A percentile compares a stretch with the other conserved stretches of the same genome.
These are phyloP conservation scores for Amphipyra berbera DNA, from an alignment of 2,888 invertebrate species.

Conservation along the genomic window DNA sequence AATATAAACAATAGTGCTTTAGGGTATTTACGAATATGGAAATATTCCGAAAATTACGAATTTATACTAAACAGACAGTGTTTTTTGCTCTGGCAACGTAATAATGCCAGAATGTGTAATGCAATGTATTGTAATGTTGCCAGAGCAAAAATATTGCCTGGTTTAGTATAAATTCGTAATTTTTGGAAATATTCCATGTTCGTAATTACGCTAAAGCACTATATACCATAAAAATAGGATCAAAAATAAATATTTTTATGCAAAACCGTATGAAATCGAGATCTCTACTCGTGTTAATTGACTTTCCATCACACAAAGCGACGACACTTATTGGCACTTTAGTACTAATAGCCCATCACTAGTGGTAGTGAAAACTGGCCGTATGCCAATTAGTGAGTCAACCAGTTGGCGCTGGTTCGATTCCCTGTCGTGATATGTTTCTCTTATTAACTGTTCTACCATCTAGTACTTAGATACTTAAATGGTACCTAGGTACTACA, in stretches of 20 bases:
- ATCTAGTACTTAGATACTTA: slow-evolving; percentile 18
- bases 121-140: no score
- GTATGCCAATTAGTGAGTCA: slow-evolving; percentile 67
- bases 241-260: not conserved
- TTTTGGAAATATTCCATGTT: no score
- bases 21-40: no score
- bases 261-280: not conserved
- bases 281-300: not conserved
- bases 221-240: no score
- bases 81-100: no score
- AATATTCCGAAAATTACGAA: no score
- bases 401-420: slow-evolving; percentile 63
- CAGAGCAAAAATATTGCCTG: no score
- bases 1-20: no score
- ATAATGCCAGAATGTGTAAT: no score
- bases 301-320: slow-evolving; percentile 6
- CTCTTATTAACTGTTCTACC: slow-evolving; percentile 56
- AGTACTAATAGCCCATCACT: slow-evolving; percentile 43
- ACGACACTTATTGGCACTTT: slow-evolving; percentile 27
- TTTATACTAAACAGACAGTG: no score
- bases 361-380: slow-evolving; percentile 62
- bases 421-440: slow-evolving; percentile 60
- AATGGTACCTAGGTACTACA: slow-evolving; percentile 18
- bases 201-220: no score
- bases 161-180: no score